Evolutionary conservation across 2,888 invertebrate genomes (phyloP), one percentile per base, ranked within the genome.

Genomic region (Hermodice carunculata): DNA sequence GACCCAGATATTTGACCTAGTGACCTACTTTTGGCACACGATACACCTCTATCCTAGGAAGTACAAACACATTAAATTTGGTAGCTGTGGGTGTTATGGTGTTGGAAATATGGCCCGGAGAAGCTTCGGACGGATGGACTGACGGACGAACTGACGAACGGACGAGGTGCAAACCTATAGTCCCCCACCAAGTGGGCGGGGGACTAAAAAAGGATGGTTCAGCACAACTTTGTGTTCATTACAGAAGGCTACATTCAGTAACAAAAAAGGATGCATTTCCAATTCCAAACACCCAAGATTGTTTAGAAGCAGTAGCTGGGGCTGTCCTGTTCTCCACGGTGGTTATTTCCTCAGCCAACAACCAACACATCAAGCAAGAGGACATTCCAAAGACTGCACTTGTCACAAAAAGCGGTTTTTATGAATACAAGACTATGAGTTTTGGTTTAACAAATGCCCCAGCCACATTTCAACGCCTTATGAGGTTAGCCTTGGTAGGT

Each of bases 161-260:
- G n/a, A n/a, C n/a, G n/a, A n/a, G n/a, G n/a, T n/a, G n/a, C n/a
- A n/a, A n/a, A n/a, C n/a, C n/a, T n/a, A n/a, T n/a, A n/a, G n/a
- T n/a, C n/a, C n/a, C n/a, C n/a, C n/a, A n/a, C n/a, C n/a, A n/a
- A n/a, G n/a, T n/a, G n/a, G n/a, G n/a, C n/a, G n/a, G n/a, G n/a
- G n/a, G n/a, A n/a, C n/a, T n/a, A n/a, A n/a, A n/a, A n/a, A n/a
- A n/a, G n/a, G n/a, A n/a, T n/a, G n/a, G n/a, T n/a, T n/a, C n/a
- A n/a, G 40, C 44, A 28, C 42, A 71, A 28, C 34, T 73, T 11
- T 73, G 73, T 52, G 52, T 67, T 1, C 71, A 75, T 51, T 76
- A 56, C 32, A 22, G 69, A 2, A 28, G 44, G 22, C 46, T 76
- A 14, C 76, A 75, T 42, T 3, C 0, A 24, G 40, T 63, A 19